Conservation (phyloP, 2,113 vertebrate genomes). For the Galemys pyrenaicus region DNA sequence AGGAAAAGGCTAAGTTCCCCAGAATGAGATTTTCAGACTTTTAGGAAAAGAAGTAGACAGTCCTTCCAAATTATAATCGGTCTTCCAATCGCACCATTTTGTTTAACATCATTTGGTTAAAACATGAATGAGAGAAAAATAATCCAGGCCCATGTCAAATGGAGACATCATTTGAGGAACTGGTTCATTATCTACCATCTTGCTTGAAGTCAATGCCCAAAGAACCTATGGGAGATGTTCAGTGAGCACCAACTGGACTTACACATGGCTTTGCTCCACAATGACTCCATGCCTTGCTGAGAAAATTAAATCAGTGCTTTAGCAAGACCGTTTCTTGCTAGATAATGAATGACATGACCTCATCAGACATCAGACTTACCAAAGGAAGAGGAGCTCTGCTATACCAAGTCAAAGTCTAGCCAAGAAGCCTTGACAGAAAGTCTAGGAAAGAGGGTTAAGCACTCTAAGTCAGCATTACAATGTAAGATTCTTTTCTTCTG, state of each 20-base stretch:
- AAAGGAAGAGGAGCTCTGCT: not conserved
- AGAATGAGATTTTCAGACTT: not conserved
- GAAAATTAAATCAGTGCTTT: conserved; percentile 34
- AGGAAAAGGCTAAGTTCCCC: not conserved
- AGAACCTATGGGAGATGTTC: not conserved
- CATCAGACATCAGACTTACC: not conserved
- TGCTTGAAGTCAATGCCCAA: not conserved
- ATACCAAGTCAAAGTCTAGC: not conserved
- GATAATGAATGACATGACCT: not conserved
- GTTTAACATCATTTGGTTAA: too few relatives aligned
- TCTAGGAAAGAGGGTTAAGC: not conserved
- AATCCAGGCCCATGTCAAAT: too few relatives aligned
- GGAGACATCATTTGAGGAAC: too few relatives aligned
- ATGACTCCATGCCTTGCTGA: conserved; percentile 19
- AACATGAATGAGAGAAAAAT: too few relatives aligned
- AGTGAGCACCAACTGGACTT: not conserved
- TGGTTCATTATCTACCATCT: not conserved
- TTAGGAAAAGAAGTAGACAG: not conserved
- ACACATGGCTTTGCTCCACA: not conserved
- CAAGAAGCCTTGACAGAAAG: not conserved
- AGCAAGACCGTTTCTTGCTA: not conserved
- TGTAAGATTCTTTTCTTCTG: not conserved
- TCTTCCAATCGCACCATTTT: too few relatives aligned
- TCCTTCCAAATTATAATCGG: not conserved
- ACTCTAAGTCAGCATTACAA: not conserved